Percentiles rank a stretch among this genome's conserved stretches.
phyloP scores from a whole-genome alignment of 2,888 invertebrate genomes.

The Tipula unca region DNA sequence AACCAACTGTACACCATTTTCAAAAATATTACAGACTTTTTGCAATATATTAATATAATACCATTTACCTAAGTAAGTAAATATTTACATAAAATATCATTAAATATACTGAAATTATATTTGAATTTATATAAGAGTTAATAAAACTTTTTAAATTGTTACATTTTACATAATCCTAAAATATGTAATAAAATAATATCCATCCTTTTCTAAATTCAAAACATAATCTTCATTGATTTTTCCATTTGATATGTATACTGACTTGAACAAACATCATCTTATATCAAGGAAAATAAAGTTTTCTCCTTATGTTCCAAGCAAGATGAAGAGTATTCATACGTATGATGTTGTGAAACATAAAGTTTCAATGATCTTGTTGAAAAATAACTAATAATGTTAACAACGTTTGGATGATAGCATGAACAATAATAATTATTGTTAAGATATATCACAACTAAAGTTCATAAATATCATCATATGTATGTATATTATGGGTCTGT shows the following conservation, averaged over 20 bases:
- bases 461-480: background rate
- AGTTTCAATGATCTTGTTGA: background rate
- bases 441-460: background rate
- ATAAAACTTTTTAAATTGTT: background rate
- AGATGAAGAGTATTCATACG: background rate
- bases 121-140: no score
- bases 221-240: background rate
- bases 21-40: no score
- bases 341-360: background rate
- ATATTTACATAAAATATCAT: no score
- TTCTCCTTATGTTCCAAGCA: background rate
- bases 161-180: background rate
- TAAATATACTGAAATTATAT: no score
- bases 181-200: background rate
- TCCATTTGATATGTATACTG: background rate
- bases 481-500: no score
- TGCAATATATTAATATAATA: no score
- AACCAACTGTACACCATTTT: no score
- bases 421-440: background rate
- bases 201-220: background rate
- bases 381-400: background rate
- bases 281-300: background rate
- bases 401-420: background rate
- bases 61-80: no score
- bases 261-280: background rate